Evolutionary conservation across 2,797 vertebrate species (phyloP).

Genomic region (Lemur catta): DNA sequence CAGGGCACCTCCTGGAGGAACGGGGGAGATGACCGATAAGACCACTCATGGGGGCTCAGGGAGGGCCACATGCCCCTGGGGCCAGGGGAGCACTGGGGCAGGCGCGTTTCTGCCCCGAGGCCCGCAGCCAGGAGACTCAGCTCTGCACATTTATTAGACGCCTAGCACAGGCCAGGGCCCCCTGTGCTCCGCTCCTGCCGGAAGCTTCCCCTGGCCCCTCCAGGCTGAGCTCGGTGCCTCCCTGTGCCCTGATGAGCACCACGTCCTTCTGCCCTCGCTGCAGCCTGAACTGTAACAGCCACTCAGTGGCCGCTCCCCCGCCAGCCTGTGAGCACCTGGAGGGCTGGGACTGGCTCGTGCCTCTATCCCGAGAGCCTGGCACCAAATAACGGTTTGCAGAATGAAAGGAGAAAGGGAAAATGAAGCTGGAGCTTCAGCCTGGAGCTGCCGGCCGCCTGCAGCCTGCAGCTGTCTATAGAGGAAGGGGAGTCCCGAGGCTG

Average conservation of each 20-base stretch:
- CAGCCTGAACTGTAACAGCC: not conserved
- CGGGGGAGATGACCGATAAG: not conserved
- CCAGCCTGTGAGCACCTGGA: not conserved
- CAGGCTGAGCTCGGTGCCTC: not conserved
- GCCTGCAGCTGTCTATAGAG: not conserved
- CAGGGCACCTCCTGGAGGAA: constrained; percentile 66
- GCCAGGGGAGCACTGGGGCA: not conserved
- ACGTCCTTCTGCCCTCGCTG: too few species aligned
- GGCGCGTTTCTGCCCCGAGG: not conserved
- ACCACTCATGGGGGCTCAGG: rapidly evolving
- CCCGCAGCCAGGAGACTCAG: not conserved
- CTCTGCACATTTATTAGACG: not conserved
- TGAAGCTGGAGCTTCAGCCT: not conserved
- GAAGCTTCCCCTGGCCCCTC: not conserved
- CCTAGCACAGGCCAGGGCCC: not conserved
- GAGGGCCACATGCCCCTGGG: not conserved
- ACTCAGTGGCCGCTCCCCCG: not conserved
- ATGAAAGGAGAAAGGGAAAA: not conserved
- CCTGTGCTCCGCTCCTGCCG: not conserved
- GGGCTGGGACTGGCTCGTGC: not conserved
- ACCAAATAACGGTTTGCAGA: not conserved
- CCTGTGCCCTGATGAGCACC: not conserved
- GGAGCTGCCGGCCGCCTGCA: not conserved
- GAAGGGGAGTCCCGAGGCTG: not conserved
- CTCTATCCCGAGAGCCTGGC: not conserved